Conservation (phyloP, 2,888 invertebrate species). For the Lithosia quadra region DNA sequence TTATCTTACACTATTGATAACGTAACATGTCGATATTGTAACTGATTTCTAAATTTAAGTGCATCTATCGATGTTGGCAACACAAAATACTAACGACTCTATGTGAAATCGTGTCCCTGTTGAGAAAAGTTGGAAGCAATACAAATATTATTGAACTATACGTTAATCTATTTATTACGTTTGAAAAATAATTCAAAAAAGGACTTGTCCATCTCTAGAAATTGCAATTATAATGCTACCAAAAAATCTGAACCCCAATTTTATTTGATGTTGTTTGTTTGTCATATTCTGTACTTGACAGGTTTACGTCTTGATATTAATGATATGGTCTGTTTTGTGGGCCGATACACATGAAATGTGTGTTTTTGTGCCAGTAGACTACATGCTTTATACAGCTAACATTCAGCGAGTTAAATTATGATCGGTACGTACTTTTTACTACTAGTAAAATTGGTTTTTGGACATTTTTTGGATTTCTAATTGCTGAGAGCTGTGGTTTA, state of each 20-base stretch:
- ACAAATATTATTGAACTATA: background rate
- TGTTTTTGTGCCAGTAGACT: constrained; percentile 46
- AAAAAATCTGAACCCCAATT: constrained; percentile 26
- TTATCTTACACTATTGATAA: too few species aligned
- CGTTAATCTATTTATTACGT: background rate
- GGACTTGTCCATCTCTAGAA: background rate
- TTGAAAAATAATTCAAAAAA: background rate
- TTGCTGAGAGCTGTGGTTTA: too few species aligned
- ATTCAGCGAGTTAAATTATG: constrained; percentile 23
- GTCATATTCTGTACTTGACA: constrained; percentile 52
- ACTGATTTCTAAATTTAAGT: too few species aligned
- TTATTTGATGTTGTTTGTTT: constrained; percentile 47
- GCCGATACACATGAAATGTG: constrained; percentile 48
- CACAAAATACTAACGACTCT: too few species aligned
- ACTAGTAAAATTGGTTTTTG: background rate
- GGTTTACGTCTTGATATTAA: constrained; percentile 60
- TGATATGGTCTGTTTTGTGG: constrained; percentile 55
- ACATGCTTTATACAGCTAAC: constrained; percentile 18
- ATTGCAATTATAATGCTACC: constrained; percentile 6
- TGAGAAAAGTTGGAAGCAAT: too few species aligned
- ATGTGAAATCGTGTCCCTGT: too few species aligned
- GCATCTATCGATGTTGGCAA: too few species aligned
- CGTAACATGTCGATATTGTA: too few species aligned
- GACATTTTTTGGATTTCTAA: too few species aligned
- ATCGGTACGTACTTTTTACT: background rate